Base-by-base conservation (phyloP, 2,888 invertebrate species). In the Trichogramma evanescens region DNA sequence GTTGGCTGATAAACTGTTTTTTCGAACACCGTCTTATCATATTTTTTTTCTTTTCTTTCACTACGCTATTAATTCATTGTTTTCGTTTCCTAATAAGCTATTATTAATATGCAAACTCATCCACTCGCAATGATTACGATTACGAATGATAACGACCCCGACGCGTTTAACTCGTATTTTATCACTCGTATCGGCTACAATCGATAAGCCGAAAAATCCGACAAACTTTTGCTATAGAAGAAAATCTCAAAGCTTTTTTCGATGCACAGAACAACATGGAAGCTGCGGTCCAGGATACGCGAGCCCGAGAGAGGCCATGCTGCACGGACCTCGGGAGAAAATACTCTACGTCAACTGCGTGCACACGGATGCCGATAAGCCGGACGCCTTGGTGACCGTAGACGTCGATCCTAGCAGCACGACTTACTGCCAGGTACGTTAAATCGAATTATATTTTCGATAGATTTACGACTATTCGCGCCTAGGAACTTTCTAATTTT, bases 321-420 rank as follows among this genome's bases (percentile, higher is more conserved):
- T 81, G 66, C 83, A 85, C 68, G 96, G 94, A 0, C 89, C 91
- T 0, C 81, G 86, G 54, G 98, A 98, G 74, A 87, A 89, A 73
- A 78, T 97, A 7, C 78, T 97, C 9, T 98, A 98, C 77, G 88
- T 94, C n/a, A 85, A 91, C 39, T 93, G 95, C 70, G 86, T 95
- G 49, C 89, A 91, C 69, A 91, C 91, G 0, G 84, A 89, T 68
- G 74, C 80, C 7, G 83, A 82, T 0, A 88, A 89, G 71, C 86
- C 91, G 3, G 97, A 98, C 79, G 91, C 94, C 72, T 79, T 98
- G 64, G 88, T 93, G 9, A 95, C 95, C 0, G 85, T 98, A 1
- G 95, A 98, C 74, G 89, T 96, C 1, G 89, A 97, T 77, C 95
- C 95, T 0, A 75, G 83, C 1, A 96, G 96, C 61, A 79, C 88